phyloP scores from a whole-genome alignment of 2,113 vertebrate species.

The Triplophysa siluroides region DNA sequence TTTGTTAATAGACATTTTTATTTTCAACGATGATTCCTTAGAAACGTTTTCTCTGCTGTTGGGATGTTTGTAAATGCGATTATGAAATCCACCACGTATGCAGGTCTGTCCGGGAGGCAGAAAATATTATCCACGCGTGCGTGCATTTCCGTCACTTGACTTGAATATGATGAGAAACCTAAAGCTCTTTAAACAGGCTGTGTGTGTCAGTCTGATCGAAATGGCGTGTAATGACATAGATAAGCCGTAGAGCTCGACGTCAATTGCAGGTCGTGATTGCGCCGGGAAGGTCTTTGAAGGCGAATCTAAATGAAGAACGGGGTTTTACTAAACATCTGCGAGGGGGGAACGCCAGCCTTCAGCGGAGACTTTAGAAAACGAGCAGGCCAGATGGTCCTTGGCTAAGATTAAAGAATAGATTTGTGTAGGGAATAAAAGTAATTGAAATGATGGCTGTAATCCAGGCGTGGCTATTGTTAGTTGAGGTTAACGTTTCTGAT shows the following conservation, averaged over 20 bases:
- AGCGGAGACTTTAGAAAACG: conserved; percentile 39
- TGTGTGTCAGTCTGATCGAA: conserved; percentile 10
- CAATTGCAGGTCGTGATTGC: conserved; percentile 4
- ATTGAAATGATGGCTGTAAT: conserved; percentile 75
- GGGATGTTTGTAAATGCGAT: conserved; percentile 45
- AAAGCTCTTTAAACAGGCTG: conserved; percentile 35
- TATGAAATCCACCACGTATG: conserved; percentile 22
- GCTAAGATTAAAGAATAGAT: conserved; percentile 76
- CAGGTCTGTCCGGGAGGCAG: not conserved
- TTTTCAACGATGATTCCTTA: conserved; percentile 47
- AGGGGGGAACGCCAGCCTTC: not conserved
- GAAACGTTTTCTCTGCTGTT: conserved; percentile 5
- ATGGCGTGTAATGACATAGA: conserved; percentile 5
- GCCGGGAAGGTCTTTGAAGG: not conserved
- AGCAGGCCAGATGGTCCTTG: conserved; percentile 69
- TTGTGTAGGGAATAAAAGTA: conserved; percentile 75
- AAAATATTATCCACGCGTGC: not conserved
- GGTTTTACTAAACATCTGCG: conserved; percentile 19
- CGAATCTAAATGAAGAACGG: conserved; percentile 24
- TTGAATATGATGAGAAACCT: conserved; percentile 8
- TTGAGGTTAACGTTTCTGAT: conserved; percentile 55
- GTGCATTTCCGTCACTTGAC: too few species aligned
- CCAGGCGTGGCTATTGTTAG: conserved; percentile 65
- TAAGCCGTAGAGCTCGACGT: conserved; percentile 19
- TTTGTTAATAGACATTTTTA: conserved; percentile 15